phyloP scores from a whole-genome alignment of 2,113 vertebrate genomes.

The Benitochromis conjunctus region DNA sequence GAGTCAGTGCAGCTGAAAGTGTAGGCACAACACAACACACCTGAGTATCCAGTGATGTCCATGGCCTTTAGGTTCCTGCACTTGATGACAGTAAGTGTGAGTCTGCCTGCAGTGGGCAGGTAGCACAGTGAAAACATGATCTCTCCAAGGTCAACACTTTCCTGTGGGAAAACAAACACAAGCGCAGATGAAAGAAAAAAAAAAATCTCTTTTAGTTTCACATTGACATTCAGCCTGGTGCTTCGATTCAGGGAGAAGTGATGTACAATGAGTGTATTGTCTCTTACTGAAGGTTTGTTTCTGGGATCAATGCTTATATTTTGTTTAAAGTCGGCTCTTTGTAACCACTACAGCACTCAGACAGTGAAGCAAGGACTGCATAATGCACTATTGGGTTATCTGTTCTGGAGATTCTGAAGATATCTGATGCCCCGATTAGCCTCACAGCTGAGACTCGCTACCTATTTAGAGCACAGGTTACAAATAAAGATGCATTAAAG shows the following conservation, averaged over 20 bases:
- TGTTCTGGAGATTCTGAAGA: not conserved
- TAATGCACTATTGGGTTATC: not conserved
- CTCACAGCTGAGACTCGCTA: not conserved
- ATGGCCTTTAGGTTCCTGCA: conserved; percentile 99
- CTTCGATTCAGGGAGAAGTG: not conserved
- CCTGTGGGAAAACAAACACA: conserved; percentile 74
- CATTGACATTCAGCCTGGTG: not conserved
- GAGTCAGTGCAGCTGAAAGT: not conserved
- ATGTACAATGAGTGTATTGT: not conserved
- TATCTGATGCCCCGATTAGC: not conserved
- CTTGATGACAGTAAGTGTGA: conserved; percentile 97
- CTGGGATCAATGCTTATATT: not conserved
- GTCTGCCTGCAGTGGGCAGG: conserved; percentile 93
- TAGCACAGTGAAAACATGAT: conserved; percentile 99
- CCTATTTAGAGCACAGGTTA: not conserved
- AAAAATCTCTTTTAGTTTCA: not conserved
- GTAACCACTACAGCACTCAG: not conserved
- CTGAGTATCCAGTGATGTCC: conserved; percentile 99
- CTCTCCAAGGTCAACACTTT: conserved; percentile 97
- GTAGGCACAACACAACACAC: conserved; percentile 41
- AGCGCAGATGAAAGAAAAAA: not conserved
- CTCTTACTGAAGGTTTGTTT: not conserved
- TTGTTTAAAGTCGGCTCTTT: not conserved
- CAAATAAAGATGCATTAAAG: not conserved
- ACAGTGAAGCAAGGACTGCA: not conserved